phyloP scores from a whole-genome alignment of 30 jellyfish, hydroid and myxozoan genomes.

The Hydra vulgaris region DNA sequence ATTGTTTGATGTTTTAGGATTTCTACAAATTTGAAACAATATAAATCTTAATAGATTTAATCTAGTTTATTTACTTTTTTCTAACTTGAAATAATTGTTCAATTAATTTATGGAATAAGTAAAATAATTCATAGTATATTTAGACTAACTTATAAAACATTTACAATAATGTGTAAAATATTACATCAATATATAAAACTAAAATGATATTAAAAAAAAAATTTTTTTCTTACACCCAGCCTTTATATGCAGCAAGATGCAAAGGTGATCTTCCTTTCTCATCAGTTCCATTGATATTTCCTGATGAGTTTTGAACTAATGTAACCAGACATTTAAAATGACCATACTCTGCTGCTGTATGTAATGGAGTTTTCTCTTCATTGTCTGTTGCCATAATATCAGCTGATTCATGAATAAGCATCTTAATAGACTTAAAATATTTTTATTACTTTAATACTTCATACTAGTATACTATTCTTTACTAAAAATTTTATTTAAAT shows the following conservation, averaged over 20 bases:
- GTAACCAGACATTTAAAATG: conserved; percentile 37
- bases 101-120: too few relatives aligned
- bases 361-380: conserved; percentile 81
- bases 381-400: conserved; percentile 69
- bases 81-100: too few relatives aligned
- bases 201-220: too few relatives aligned
- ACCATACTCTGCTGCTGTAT: conserved; percentile 79
- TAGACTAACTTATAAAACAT: background rate
- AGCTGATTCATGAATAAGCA: conserved; percentile 54
- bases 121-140: too few relatives aligned
- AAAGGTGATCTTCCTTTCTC: conserved; percentile 86
- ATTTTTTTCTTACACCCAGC: conserved; percentile 37
- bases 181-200: background rate
- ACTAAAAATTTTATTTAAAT: too few relatives aligned
- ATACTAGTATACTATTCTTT: too few relatives aligned
- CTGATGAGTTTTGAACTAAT: conserved; percentile 53
- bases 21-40: too few relatives aligned
- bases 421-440: conserved; percentile 53
- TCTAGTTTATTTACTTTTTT: too few relatives aligned
- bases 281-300: conserved; percentile 59
- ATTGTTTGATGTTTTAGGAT: too few relatives aligned
- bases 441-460: too few relatives aligned
- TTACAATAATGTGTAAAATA: background rate
- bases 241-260: conserved; percentile 77
- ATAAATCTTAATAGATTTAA: too few relatives aligned